Conservation (phyloP, 2,797 vertebrate species). For the Crax fasciolata region DNA sequence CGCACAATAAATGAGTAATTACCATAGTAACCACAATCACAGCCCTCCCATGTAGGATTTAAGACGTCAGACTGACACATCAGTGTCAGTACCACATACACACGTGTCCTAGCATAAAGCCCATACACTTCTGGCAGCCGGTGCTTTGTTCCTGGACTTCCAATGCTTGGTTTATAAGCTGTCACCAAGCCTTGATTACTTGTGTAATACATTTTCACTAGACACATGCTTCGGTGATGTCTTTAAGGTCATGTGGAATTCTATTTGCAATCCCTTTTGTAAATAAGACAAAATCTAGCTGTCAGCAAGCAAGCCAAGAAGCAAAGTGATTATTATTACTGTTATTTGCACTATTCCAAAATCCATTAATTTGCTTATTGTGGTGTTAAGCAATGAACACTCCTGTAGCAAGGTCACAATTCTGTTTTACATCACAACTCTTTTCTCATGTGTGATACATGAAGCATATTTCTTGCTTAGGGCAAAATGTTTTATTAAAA, state of each 20-base stretch:
- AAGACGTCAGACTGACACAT: background rate
- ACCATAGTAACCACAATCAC: background rate
- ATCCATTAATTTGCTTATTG: constrained; percentile 74
- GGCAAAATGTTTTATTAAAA: constrained; percentile 81
- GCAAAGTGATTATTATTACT: constrained; percentile 55
- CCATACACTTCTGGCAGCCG: background rate
- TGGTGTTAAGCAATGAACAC: constrained; percentile 56
- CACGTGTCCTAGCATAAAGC: background rate
- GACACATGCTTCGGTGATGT: constrained; percentile 25
- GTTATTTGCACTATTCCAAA: constrained; percentile 59
- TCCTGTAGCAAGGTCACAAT: constrained; percentile 76
- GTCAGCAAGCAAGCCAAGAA: constrained; percentile 69
- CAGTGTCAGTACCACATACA: fast-evolving
- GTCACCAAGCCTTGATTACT: constrained; percentile 31
- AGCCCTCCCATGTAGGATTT: background rate
- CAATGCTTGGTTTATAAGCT: background rate
- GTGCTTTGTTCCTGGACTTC: background rate
- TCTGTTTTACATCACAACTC: constrained; percentile 65
- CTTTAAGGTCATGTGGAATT: constrained; percentile 62
- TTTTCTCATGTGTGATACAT: constrained; percentile 69
- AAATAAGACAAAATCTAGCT: constrained; percentile 68
- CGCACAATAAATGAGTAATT: background rate
- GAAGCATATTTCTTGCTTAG: constrained; percentile 69
- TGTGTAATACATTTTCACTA: background rate
- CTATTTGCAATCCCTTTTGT: constrained; percentile 57